A percentile compares a stretch with the other conserved stretches of the same genome.
Evolutionary conservation across 1,140 invertebrate genomes (phyloP).

Genomic region (Leptonema lineaticorne): DNA sequence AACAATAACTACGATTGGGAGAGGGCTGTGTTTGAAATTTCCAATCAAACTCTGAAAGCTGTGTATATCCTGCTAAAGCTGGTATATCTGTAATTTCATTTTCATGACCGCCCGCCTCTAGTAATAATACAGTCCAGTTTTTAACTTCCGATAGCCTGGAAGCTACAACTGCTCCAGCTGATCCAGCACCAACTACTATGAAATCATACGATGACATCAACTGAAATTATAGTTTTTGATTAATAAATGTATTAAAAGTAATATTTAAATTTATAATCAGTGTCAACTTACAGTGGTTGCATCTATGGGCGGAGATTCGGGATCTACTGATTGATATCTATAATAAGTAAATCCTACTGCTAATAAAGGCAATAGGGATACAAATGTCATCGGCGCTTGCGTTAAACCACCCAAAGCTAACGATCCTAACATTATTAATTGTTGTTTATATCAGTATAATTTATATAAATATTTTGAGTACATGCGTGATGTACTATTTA

Average conservation of each 20-base stretch:
- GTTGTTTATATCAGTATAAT: too few species aligned
- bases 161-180: constrained; percentile 90
- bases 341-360: constrained; percentile 78
- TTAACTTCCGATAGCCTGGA: constrained; percentile 79
- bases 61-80: constrained; percentile 71
- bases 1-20: constrained; percentile 70
- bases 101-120: constrained; percentile 84
- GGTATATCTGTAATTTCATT: constrained; percentile 79
- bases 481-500: too few species aligned
- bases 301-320: constrained; percentile 75
- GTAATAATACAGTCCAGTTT: constrained; percentile 76
- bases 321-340: constrained; percentile 77
- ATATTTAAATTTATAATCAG: neutral
- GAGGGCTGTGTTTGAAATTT: constrained; percentile 87
- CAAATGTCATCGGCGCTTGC: constrained; percentile 58
- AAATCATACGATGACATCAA: constrained; percentile 76
- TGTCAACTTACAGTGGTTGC: constrained; percentile 63
- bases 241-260: constrained; percentile 5
- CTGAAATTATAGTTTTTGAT: constrained; percentile 52
- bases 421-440: constrained; percentile 46
- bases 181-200: constrained; percentile 87
- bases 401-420: constrained; percentile 50
- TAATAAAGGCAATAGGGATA: constrained; percentile 75
- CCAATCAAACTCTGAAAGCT: constrained; percentile 86
- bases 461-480: neutral